Conservation (phyloP, 2,888 invertebrate species). For the Chymomyza caudatula region DNA sequence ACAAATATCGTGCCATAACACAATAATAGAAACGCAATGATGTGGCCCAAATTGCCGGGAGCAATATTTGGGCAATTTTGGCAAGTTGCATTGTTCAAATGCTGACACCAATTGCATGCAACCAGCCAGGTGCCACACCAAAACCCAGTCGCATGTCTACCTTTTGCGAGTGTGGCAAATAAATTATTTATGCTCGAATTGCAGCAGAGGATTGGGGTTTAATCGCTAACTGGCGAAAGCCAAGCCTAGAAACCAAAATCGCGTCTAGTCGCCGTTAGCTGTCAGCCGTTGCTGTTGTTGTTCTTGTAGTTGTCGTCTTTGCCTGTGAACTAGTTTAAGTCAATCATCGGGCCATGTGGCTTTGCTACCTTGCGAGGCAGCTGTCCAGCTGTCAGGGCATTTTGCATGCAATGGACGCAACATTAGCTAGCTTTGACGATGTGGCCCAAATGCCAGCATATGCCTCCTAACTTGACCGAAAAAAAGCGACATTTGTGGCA, state of each 20-base stretch:
- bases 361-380: conserved; percentile 30
- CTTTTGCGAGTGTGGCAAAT: conserved; percentile 24
- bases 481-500: conserved; percentile 18
- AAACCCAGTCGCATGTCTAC: background rate
- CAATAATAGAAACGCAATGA: background rate
- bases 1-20: conserved; percentile 27
- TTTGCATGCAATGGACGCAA: conserved; percentile 10
- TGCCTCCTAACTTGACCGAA: conserved; percentile 60
- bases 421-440: conserved; percentile 10
- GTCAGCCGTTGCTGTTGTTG: background rate
- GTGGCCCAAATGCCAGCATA: background rate
- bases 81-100: background rate
- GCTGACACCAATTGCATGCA: background rate
- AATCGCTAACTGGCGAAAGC: background rate
- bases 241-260: background rate
- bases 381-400: conserved; percentile 16
- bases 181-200: conserved; percentile 26
- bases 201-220: background rate
- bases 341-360: conserved; percentile 42
- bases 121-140: conserved; percentile 13
- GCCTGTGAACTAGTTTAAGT: conserved; percentile 64
- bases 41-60: background rate
- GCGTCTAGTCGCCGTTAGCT: background rate
- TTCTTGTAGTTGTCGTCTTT: conserved; percentile 18
- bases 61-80: background rate